Percentiles rank a stretch among this genome's conserved stretches.
Conservation (phyloP, 2,888 invertebrate species). For the Aproaerema taeniolella region DNA sequence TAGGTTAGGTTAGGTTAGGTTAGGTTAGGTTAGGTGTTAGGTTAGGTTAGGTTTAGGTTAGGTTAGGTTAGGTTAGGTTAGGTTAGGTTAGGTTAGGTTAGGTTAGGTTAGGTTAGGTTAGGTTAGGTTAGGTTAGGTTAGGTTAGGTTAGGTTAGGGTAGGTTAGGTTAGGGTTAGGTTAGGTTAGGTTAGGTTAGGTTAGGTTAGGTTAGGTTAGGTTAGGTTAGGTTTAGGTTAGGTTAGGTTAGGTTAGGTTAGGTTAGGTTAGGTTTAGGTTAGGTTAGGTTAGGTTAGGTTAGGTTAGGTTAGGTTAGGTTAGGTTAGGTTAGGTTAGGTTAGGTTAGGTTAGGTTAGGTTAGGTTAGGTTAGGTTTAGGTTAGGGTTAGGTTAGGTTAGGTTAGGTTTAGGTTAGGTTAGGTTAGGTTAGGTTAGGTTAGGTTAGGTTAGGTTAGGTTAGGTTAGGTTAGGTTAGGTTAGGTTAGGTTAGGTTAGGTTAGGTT, state of each 20-base stretch:
- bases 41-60: slow-evolving; percentile 14
- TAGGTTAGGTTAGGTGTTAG: background rate
- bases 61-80: no score
- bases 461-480: slow-evolving; percentile 23
- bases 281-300: slow-evolving; percentile 4
- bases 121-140: no score
- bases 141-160: no score
- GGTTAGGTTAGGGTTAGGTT: no score
- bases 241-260: no score
- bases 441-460: slow-evolving; percentile 23
- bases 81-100: no score
- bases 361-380: slow-evolving; percentile 9
- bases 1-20: slow-evolving; percentile 3
- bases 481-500: slow-evolving; percentile 20
- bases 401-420: slow-evolving; percentile 20
- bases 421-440: slow-evolving; percentile 16
- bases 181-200: no score
- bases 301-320: slow-evolving; percentile 12
- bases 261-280: background rate
- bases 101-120: no score
- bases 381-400: slow-evolving; percentile 16
- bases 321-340: slow-evolving; percentile 10
- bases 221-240: no score
- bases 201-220: no score
- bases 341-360: slow-evolving; percentile 9